phyloP scores from a whole-genome alignment of 2,113 vertebrate species.

The Pterocles orientalis region DNA sequence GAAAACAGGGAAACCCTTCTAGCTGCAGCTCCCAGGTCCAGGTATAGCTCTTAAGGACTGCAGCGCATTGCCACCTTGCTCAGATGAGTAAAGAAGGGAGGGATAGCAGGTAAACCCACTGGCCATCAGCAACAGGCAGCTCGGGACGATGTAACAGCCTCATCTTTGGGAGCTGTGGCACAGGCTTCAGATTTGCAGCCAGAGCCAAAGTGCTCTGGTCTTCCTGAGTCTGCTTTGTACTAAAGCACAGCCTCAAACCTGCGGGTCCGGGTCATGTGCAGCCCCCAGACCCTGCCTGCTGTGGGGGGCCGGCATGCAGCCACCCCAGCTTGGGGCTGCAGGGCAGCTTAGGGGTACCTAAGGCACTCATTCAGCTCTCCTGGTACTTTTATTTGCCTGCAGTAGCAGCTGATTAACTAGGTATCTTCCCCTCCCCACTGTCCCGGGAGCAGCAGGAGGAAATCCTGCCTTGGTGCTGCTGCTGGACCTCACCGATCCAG shows the following conservation, averaged over 20 bases:
- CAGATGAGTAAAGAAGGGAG: neutral
- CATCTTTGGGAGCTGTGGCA: neutral
- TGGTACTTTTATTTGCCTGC: neutral
- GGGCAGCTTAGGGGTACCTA: neutral
- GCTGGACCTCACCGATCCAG: neutral
- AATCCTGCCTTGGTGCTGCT: neutral
- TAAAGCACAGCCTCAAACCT: neutral
- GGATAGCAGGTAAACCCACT: neutral
- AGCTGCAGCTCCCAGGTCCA: neutral
- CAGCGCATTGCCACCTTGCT: neutral
- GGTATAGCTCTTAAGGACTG: neutral
- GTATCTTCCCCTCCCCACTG: neutral
- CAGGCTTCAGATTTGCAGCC: neutral
- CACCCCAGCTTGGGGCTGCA: neutral
- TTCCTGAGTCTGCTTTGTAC: neutral
- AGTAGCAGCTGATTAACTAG: neutral
- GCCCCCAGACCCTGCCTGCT: neutral
- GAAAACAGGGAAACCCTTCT: neutral
- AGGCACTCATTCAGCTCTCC: neutral
- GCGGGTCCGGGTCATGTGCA: accelerated
- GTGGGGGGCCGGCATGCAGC: neutral
- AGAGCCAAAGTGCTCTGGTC: neutral
- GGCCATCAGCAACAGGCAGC: neutral
- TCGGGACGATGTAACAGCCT: neutral
- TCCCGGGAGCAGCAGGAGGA: neutral